Conservation (phyloP, 2,113 vertebrate species). For the Myiozetetes cayanensis region DNA sequence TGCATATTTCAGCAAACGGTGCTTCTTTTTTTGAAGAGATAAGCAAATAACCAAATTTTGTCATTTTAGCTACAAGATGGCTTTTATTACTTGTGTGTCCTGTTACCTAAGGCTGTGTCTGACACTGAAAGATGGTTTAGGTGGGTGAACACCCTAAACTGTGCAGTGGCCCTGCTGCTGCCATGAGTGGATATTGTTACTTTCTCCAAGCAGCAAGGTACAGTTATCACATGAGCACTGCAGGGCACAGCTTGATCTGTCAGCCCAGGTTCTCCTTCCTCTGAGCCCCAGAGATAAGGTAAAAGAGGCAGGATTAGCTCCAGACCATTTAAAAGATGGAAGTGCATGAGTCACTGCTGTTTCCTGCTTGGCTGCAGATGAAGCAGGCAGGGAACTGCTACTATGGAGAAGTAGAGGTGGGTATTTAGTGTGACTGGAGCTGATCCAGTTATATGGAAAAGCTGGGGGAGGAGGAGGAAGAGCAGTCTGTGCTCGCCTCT, state of each 20-base stretch:
- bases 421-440: conserved; percentile 15
- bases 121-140: neutral
- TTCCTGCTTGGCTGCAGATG: conserved; percentile 7
- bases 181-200: neutral
- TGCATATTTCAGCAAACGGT: neutral
- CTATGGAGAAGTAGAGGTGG: neutral
- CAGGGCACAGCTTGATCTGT: neutral
- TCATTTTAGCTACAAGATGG: neutral
- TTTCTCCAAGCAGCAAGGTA: neutral
- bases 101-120: neutral
- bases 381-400: neutral
- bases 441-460: conserved; percentile 11
- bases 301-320: neutral
- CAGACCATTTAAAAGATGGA: neutral
- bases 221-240: neutral
- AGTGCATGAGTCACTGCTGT: neutral
- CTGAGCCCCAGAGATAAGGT: neutral
- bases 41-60: neutral
- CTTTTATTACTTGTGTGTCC: neutral
- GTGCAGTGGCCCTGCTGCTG: neutral
- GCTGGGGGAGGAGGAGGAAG: neutral
- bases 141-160: neutral
- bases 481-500: neutral
- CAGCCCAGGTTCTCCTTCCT: neutral
- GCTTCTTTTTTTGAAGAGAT: neutral